phyloP scores from a whole-genome alignment of 2,797 vertebrate genomes.

The Artibeus lituratus region DNA sequence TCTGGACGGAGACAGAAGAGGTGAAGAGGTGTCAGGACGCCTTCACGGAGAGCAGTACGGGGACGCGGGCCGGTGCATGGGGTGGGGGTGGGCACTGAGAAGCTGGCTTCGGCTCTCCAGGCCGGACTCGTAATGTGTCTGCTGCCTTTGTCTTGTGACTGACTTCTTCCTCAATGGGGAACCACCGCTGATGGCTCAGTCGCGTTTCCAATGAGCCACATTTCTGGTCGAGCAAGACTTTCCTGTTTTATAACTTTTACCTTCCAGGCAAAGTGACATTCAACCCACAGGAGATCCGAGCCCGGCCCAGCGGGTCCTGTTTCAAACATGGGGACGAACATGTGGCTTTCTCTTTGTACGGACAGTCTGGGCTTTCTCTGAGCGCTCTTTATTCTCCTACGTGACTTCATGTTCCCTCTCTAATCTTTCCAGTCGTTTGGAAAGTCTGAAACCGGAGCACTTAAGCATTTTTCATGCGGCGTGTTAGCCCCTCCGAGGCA shows the following conservation, averaged over 20 bases:
- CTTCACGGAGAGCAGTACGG: not conserved
- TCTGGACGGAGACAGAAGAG: not conserved
- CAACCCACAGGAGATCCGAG: not conserved
- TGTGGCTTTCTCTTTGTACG: not conserved
- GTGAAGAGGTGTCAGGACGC: not conserved
- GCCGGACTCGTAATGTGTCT: rapidly evolving
- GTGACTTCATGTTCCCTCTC: constrained; percentile 29
- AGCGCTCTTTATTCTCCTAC: not conserved
- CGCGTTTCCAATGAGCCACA: not conserved
- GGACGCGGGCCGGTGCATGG: rapidly evolving
- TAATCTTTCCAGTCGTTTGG: constrained; percentile 13
- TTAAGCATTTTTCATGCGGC: not conserved
- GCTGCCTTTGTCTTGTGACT: not conserved
- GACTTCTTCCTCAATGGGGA: not conserved
- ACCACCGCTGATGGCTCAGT: not conserved
- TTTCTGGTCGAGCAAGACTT: constrained; percentile 40
- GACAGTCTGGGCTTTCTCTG: not conserved
- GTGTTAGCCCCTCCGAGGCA: not conserved
- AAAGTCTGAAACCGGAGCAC: constrained; percentile 45
- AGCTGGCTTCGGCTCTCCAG: not conserved
- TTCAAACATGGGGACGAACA: not conserved
- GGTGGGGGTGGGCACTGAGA: no score
- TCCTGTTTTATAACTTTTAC: not conserved
- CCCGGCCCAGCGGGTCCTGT: not conserved
- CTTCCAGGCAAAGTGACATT: not conserved